These are phyloP conservation scores for Malachius bipustulatus DNA, from an alignment of 2,888 invertebrate genomes.

Conservation along the genomic window DNA sequence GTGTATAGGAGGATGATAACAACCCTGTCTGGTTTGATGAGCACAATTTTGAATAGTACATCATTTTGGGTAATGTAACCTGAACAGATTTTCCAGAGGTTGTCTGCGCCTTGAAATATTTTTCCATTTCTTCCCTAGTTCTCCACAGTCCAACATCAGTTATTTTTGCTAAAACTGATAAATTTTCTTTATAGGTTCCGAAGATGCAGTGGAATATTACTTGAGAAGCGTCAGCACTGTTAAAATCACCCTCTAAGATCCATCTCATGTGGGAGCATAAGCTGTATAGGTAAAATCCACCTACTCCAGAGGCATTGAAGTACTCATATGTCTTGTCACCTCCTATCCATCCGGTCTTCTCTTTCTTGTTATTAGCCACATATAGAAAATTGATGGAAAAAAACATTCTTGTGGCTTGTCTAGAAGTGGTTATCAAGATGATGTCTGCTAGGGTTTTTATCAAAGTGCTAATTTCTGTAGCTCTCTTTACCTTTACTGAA, in stretches of 20 bases:
- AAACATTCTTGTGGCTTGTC: constrained; percentile 1
- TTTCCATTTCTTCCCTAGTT: constrained; percentile 10
- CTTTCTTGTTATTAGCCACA: neutral
- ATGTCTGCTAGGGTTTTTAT: neutral
- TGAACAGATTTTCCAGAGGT: neutral
- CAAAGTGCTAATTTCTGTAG: neutral
- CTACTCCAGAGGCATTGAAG: constrained; percentile 11
- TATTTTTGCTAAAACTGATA: constrained; percentile 12
- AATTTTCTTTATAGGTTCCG: constrained; percentile 15
- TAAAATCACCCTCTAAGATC: constrained; percentile 11
- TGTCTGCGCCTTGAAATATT: neutral
- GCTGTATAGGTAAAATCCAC: constrained; percentile 11
- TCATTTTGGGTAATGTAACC: neutral
- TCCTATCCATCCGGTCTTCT: neutral
- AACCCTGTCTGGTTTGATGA: constrained; percentile 2
- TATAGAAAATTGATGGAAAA: neutral
- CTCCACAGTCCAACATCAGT: constrained; percentile 8
- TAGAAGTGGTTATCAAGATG: neutral
- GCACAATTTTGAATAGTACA: constrained; percentile 1
- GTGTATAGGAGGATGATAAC: neutral
- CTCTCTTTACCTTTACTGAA: neutral
- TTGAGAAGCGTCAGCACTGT: constrained; percentile 13
- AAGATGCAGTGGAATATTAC: constrained; percentile 17
- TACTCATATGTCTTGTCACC: neutral
- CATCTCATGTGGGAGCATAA: constrained; percentile 1